Evolutionary conservation across 2,797 vertebrate genomes (phyloP), one percentile per base, ranked within the genome.

Genomic region (Chaunax sp.): DNA sequence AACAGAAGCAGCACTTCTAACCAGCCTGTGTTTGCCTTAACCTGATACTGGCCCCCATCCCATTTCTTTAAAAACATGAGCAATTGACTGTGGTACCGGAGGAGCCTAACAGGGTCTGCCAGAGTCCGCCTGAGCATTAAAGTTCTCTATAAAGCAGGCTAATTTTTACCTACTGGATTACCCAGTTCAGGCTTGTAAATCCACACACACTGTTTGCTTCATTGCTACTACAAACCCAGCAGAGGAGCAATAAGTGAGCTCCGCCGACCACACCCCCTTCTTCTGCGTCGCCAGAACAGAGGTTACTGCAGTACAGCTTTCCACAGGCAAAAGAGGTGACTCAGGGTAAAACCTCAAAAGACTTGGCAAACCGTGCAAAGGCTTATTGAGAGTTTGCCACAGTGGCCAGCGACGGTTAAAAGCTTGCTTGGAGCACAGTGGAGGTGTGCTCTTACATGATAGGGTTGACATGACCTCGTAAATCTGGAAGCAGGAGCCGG

Each of bases 91-190:
- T 35, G 65, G 69, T 74, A 56, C 69, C 75, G 54, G 67, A 70
- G 58, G 47, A 46, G 41, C 71, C 78, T 72, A 70, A 78, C 75
- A 49, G 44, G 52, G 64, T 83, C 71, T 82, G 73, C 73, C 72
- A 66, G 30, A 65, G 64, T 64, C 30, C 14, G 26, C 2, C 30
- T 6, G 5, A 69, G 68, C 74, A 77, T 80, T 76, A 70, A 72
- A 75, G 49, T 60, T 83, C 78, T 77, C 79, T 76, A 85, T 85
- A 82, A 89, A 86, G 55, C 12, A 4, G 25, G 72, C 46, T 83
- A 74, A 83, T 83, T 82, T 81, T 69, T 82, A 65, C 77, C 72
- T 75, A 78, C 59, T 72, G 77, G 74, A 81, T 90, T 88, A 83
- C 86, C 60, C 79, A 75, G 82, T 71, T 72, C 79, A 57, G 58